phyloP scores from a whole-genome alignment of 1,140 invertebrate species.

The Leptopilina clavipes region DNA sequence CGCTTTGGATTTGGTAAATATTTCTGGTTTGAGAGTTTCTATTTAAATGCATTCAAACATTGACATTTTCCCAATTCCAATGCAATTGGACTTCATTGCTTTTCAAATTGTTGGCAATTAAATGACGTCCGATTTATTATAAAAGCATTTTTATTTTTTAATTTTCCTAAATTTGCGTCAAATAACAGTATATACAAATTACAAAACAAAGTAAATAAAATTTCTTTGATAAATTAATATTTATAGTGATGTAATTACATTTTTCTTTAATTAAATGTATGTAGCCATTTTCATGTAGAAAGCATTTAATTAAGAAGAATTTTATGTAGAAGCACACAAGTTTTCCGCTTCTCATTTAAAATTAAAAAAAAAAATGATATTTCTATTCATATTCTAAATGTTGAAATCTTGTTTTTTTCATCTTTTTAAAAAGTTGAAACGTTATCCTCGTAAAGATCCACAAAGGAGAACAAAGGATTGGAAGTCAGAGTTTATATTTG shows the following conservation, averaged over 20 bases:
- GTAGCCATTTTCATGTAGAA: too few species aligned
- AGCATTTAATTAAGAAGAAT: too few species aligned
- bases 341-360: background rate
- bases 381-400: background rate
- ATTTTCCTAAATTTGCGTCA: background rate
- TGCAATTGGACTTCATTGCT: background rate
- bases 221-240: too few species aligned
- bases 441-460: background rate
- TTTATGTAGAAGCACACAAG: background rate
- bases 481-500: background rate
- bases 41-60: slow-evolving; percentile 26
- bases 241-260: too few species aligned
- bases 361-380: background rate
- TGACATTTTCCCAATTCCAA: slow-evolving; percentile 15
- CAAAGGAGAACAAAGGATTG: slow-evolving; percentile 1
- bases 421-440: slow-evolving; percentile 11
- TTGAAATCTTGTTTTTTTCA: slow-evolving; percentile 7
- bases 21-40: background rate
- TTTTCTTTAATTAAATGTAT: too few species aligned
- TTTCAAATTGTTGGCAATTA: background rate
- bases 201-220: too few species aligned
- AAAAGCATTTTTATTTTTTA: slow-evolving; percentile 3
- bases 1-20: background rate
- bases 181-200: too few species aligned
- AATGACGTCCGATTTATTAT: background rate